Evolutionary conservation across 2,113 vertebrate species (phyloP), one percentile per base, ranked within the genome.

Genomic region (Paratilapia polleni): DNA sequence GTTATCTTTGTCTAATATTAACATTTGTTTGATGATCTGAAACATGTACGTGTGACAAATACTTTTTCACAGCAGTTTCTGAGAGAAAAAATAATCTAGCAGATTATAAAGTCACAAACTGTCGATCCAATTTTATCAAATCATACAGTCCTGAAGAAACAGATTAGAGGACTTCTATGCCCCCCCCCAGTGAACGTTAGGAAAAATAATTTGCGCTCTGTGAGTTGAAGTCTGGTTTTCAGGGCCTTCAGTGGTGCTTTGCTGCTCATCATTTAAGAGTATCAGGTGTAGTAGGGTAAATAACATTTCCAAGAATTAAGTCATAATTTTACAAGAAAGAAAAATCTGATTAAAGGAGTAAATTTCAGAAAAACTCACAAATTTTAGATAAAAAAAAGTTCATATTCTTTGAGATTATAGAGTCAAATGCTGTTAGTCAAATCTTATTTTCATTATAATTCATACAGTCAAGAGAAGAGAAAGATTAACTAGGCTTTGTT

Each of bases 131-230:
- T 49, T 41, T 49, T 70, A 49, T 70, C 49, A 28, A 49, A 70
- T 70, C 5, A 70, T 28, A 20, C 24, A 28, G 3, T 28, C 15
- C 10, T 70, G 43, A 70, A 43, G 11, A 41, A 11, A 10, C 11
- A 41, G 38, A 12, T 11, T 13, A 11, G 38, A 4, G 11, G 11
- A 12, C 15, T 0, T 49, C 41, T 26, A n/a, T n/a, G n/a, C n/a
- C n/a, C n/a, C n/a, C 1, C 22, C 41, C 22, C 64, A 28, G 41
- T 0, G 0, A 68, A 68, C 11, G 64, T 52, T 52, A 17, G 15
- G 22, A 68, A 47, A 47, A 47, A 11, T 47, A 47, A 41, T 2
- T 68, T 1, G 38, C 64, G 47, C 26, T 47, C 38, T 26, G 22
- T 26, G 64, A 68, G 41, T 41, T 68, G 64, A 26, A 41, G 9